These are phyloP conservation scores for Druceiella hillmani DNA, from an alignment of 2,888 invertebrate species.

Conservation along the genomic window DNA sequence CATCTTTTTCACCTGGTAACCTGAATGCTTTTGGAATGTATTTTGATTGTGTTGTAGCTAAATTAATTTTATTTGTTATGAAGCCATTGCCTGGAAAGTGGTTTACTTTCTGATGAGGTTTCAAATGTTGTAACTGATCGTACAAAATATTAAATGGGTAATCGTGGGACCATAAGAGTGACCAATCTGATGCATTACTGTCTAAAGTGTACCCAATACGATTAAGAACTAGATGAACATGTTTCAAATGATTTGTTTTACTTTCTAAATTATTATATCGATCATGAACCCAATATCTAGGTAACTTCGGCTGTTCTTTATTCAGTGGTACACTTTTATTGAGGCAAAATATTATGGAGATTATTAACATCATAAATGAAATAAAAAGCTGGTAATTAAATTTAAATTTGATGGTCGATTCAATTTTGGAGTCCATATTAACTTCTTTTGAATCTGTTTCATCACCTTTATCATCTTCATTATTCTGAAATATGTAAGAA, in stretches of 20 bases:
- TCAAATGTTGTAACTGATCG: constrained; percentile 50
- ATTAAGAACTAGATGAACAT: constrained; percentile 74
- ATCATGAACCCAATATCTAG: constrained; percentile 61
- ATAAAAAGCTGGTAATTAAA: no score
- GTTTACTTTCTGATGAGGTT: constrained; percentile 76
- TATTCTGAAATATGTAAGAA: no score
- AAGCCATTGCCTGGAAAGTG: constrained; percentile 93
- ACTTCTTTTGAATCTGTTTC: no score
- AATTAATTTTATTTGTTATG: constrained; percentile 84
- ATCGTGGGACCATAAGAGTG: constrained; percentile 90
- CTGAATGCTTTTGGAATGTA: constrained; percentile 87
- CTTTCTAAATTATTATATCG: constrained; percentile 49
- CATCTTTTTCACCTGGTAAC: constrained; percentile 68
- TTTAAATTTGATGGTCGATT: no score
- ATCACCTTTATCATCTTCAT: no score
- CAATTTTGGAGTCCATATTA: no score
- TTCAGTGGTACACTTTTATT: no score
- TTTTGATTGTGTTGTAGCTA: constrained; percentile 72
- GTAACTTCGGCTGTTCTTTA: no score
- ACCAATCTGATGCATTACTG: constrained; percentile 61
- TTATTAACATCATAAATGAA: no score
- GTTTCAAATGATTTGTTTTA: constrained; percentile 63
- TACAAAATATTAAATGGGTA: constrained; percentile 72
- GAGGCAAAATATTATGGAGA: no score
- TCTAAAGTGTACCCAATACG: constrained; percentile 66